Percentiles rank a stretch among this genome's conserved stretches.
These are phyloP conservation scores for Parasteatoda lunata DNA, from an alignment of 2,888 invertebrate genomes.

Conservation along the genomic window DNA sequence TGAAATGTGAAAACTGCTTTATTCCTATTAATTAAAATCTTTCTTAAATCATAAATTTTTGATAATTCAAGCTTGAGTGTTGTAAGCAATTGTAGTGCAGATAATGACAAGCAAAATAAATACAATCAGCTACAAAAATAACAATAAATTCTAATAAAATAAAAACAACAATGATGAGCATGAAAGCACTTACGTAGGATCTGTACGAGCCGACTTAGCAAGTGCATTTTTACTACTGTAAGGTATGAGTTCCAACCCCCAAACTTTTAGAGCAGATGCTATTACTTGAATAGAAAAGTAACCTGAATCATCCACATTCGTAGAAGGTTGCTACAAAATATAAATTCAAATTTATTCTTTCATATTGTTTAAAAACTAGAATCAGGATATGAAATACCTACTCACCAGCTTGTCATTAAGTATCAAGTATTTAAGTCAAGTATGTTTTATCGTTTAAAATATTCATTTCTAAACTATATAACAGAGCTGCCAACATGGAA, in stretches of 20 bases:
- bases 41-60: too few relatives aligned
- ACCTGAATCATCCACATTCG: slow-evolving; percentile 87
- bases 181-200: slow-evolving; percentile 79
- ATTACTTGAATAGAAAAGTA: slow-evolving; percentile 89
- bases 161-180: not conserved
- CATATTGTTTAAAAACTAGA: too few relatives aligned
- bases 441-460: too few relatives aligned
- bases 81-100: too few relatives aligned
- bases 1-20: too few relatives aligned
- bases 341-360: not conserved
- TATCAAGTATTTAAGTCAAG: too few relatives aligned
- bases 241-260: slow-evolving; percentile 82
- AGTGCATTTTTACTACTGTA: slow-evolving; percentile 81
- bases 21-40: not conserved
- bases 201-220: slow-evolving; percentile 76
- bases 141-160: not conserved
- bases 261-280: slow-evolving; percentile 82
- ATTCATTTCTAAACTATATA: too few relatives aligned
- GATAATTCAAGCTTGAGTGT: too few relatives aligned
- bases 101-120: not conserved
- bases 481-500: too few relatives aligned
- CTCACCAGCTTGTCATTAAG: too few relatives aligned
- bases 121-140: not conserved
- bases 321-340: slow-evolving; percentile 80
- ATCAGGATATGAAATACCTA: too few relatives aligned